These are phyloP conservation scores for Hyposoter didymator DNA, from an alignment of 2,888 invertebrate genomes.

Conservation along the genomic window DNA sequence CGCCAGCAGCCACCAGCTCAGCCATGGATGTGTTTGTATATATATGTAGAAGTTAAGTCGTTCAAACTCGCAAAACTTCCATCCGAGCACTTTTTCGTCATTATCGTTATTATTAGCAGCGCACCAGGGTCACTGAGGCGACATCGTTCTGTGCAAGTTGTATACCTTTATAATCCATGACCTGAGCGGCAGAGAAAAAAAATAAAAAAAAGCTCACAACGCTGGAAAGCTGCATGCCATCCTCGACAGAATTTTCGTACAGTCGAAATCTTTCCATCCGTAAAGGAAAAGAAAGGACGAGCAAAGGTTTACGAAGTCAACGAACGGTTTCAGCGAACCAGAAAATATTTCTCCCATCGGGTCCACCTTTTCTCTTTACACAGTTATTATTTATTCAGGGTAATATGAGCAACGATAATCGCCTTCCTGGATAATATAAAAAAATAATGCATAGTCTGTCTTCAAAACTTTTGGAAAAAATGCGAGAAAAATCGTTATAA, in stretches of 20 bases:
- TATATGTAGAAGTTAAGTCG: slow-evolving; percentile 8
- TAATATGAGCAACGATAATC: not conserved
- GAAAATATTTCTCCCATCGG: not conserved
- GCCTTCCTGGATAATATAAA: no score
- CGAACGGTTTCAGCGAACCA: not conserved
- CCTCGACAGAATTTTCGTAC: slow-evolving; percentile 20
- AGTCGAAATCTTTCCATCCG: not conserved
- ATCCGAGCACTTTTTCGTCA: slow-evolving; percentile 57
- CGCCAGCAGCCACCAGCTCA: slow-evolving; percentile 28
- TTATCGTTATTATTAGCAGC: slow-evolving; percentile 60
- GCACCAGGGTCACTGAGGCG: slow-evolving; percentile 27
- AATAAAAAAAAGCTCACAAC: slow-evolving; percentile 31
- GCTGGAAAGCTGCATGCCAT: not conserved
- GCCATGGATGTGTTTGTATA: not conserved
- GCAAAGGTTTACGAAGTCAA: not conserved
- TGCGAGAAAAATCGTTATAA: not conserved
- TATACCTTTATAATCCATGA: not conserved
- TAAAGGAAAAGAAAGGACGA: not conserved
- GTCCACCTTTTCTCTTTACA: not conserved
- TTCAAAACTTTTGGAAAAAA: not conserved
- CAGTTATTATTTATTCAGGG: not conserved
- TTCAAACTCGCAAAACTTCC: slow-evolving; percentile 49
- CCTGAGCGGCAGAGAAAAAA: not conserved
- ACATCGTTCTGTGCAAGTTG: not conserved
- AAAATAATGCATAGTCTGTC: not conserved